Percentiles rank a stretch among this genome's conserved stretches.
phyloP scores from a whole-genome alignment of 1,140 invertebrate genomes.

The Drosophila aff. region DNA sequence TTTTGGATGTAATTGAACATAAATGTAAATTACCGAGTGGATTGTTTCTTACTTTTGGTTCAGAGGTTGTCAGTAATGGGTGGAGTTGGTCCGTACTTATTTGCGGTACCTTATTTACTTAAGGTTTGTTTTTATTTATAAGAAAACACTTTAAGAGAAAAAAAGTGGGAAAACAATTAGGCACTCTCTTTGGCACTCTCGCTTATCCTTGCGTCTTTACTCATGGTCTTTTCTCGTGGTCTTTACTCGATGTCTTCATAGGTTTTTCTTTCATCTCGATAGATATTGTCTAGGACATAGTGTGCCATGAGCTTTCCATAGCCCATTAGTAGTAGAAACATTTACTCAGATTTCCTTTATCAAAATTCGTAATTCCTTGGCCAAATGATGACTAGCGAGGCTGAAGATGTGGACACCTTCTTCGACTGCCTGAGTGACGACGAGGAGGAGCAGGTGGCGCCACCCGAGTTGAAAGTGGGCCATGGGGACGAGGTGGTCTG shows the following conservation, averaged over 20 bases:
- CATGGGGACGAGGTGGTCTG: conserved; percentile 34
- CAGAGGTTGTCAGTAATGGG: background rate
- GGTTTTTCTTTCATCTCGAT: background rate
- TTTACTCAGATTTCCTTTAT: conserved; percentile 2
- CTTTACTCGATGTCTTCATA: background rate
- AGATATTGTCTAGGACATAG: background rate
- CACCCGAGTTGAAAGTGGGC: background rate
- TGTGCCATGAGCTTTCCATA: conserved; percentile 4
- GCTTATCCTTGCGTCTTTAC: too few species aligned
- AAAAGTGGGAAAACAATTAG: too few species aligned
- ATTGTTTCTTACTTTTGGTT: background rate
- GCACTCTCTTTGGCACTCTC: too few species aligned
- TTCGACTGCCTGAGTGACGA: conserved; percentile 60
- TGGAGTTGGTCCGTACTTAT: background rate
- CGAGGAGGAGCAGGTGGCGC: conserved; percentile 37
- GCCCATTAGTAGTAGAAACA: background rate
- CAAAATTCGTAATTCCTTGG: conserved; percentile 25
- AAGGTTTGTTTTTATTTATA: background rate
- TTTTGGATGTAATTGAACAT: conserved; percentile 4
- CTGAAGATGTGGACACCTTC: conserved; percentile 40
- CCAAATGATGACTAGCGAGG: conserved; percentile 7
- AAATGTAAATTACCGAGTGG: conserved; percentile 37
- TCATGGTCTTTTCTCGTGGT: too few species aligned
- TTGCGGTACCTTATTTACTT: too few species aligned
- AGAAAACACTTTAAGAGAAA: background rate